Base-by-base conservation (phyloP, 1,140 invertebrate genomes). In the Hycleus cichorii region DNA sequence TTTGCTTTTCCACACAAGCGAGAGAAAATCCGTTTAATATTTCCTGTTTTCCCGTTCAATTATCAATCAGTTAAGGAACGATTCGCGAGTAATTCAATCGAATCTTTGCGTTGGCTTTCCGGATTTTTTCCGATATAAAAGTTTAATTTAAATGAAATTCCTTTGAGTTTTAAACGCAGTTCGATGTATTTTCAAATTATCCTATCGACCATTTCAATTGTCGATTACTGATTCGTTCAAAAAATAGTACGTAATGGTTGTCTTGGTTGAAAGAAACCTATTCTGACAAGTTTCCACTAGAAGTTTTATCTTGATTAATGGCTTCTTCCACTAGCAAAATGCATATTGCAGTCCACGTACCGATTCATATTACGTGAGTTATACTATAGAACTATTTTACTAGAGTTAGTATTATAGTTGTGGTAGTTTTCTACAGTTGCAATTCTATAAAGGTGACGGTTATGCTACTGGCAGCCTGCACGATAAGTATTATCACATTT, bases 251-350 rank as follows among this genome's bases (percentile, higher is more conserved):
- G 18, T 18, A 18, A 53, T 46, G 42, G 9, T 5, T 45, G 27
- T 38, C 39, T 53, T 46, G 6, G 8, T 46, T 38, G 9, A 42
- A 56, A 48, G 53, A 56, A 56, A 56, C 39, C 7, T 44, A 56
- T 39, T 55, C 42, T 47, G 52, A 47, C 52, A 55, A 55, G 42
- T 56, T 56, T 56, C 53, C 53, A 56, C 45, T 56, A 47, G 53
- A 25, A 32, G 7, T 38, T 48, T 56, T 48, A 56, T 56, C 53
- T 46, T 56, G 43, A 56, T 56, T 56, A 56, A 56, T 48, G 53
- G 38, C 47, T 42, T 48, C 18, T 8, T 32, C 45, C 47, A 45
- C 43, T 38, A 46, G 51, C 42, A 46, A 46, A 53, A 38, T 53
- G 43, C 42, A 53, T 12, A 45, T 9, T 45, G 51, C 42, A 53